Evolutionary conservation across 2,888 invertebrate species (phyloP), one percentile per base, ranked within the genome.

Genomic region (Plagodis pulveraria): DNA sequence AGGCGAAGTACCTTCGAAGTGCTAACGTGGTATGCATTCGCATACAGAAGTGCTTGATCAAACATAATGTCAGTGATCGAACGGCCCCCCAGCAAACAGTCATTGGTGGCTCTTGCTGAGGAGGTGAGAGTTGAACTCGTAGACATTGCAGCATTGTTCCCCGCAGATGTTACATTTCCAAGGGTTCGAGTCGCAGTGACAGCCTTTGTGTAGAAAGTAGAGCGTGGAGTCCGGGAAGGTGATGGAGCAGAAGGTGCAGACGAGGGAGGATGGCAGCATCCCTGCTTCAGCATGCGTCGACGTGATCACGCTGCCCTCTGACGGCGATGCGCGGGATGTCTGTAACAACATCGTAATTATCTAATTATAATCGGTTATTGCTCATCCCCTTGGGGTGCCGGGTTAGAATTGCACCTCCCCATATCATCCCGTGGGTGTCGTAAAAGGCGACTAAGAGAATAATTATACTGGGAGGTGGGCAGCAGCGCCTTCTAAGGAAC

Each of bases 101-200:
- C 93, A 95, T 94, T 98, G 97, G 91, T 98, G 98, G 89, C 97
- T 97, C 91, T 98, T 98, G 91, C 98, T 98, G 73, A 98, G 94
- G 84, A 98, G 94, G 94, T 98, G 98, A 74, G 98, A 97, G 94
- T 98, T 98, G 94, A 99, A 99, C 89, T 99, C 98, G 91, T 99
- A 99, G 56, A 98, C 97, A 83, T 98, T 98, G 87, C 96, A 96
- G 89, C 98, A 98, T 83, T 97, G 96, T 86, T 98, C 97, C 50
- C 99, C 99, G 87, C 99, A 99, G 73, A 99, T 97, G 92, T 99
- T 99, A 90, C 99, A 99, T 91, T 98, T 98, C 95, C 95, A 99
- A 0, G 99, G 99, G 91, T 99, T 98, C 71, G 97, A 97, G 83
- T 98, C 98, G 73, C 98, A 98, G 93, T 99, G 99, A 86, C 99